phyloP scores from a whole-genome alignment of 2,113 vertebrate species.

The Passer domesticus region DNA sequence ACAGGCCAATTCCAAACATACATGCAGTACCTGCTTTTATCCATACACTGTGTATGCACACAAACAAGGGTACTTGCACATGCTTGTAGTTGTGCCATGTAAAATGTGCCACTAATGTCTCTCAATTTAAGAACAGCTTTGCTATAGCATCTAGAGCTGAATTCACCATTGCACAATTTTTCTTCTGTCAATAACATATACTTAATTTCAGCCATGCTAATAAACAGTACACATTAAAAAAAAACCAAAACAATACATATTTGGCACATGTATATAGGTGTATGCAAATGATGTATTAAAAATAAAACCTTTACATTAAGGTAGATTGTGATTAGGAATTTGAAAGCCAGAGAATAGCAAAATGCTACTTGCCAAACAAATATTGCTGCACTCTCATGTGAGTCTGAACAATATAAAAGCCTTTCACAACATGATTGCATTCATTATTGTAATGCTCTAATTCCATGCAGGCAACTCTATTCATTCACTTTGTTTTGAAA shows the following conservation, averaged over 20 bases:
- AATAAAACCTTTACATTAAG: not conserved
- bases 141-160: not conserved
- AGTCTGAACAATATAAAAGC: slow-evolving; percentile 19
- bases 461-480: not conserved
- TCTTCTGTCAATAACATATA: not conserved
- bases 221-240: not conserved
- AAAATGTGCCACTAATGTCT: not conserved
- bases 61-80: rapidly evolving
- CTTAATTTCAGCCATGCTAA: not conserved
- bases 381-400: not conserved
- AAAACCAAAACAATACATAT: not conserved
- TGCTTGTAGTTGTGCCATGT: not conserved
- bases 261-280: rapidly evolving
- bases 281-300: not conserved
- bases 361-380: not conserved
- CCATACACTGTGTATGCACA: too few relatives aligned
- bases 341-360: not conserved
- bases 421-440: slow-evolving; percentile 24
- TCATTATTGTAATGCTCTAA: slow-evolving; percentile 37
- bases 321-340: not conserved
- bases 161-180: not conserved
- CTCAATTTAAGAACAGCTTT: not conserved
- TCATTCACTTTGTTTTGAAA: slow-evolving; percentile 21
- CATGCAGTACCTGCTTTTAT: not conserved
- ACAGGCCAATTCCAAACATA: not conserved